phyloP scores from a whole-genome alignment of 2,888 invertebrate genomes.

The Agrotis clavis region DNA sequence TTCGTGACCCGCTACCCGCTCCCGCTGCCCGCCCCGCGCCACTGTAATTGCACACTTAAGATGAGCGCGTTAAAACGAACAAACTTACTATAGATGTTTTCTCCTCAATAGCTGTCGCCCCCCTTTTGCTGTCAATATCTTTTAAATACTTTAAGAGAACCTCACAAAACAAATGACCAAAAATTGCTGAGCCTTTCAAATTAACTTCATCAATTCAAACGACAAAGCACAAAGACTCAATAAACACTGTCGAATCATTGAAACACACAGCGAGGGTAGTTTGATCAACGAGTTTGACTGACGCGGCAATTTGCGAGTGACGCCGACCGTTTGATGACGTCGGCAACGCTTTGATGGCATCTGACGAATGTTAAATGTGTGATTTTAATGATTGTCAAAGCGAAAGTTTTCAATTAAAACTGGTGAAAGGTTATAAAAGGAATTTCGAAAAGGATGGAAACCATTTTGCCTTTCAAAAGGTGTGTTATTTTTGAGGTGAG shows the following conservation, averaged over 20 bases:
- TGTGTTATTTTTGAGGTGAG: no score
- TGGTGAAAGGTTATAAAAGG: background rate
- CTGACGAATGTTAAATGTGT: constrained; percentile 10
- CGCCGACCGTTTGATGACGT: constrained; percentile 49
- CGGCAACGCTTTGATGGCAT: constrained; percentile 45
- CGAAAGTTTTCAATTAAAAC: background rate
- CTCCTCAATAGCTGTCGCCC: no score
- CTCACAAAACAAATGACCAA: constrained; percentile 4
- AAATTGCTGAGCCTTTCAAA: background rate
- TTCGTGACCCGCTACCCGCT: no score
- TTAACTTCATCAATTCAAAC: constrained; percentile 31
- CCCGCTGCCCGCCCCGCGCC: no score
- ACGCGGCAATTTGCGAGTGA: constrained; percentile 61
- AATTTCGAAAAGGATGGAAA: no score
- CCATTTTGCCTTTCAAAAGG: background rate
- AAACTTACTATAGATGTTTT: no score
- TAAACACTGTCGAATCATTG: constrained; percentile 48
- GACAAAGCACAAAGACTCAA: constrained; percentile 38
- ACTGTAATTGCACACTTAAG: background rate
- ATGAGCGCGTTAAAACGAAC: no score
- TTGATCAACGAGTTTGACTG: constrained; percentile 61
- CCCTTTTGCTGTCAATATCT: no score
- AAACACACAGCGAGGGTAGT: constrained; percentile 37
- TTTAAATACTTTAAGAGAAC: no score
- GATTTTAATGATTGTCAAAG: background rate